Evolutionary conservation across 2,113 vertebrate species (phyloP), one percentile per base, ranked within the genome.

Genomic region (Dasypus novemcinctus): DNA sequence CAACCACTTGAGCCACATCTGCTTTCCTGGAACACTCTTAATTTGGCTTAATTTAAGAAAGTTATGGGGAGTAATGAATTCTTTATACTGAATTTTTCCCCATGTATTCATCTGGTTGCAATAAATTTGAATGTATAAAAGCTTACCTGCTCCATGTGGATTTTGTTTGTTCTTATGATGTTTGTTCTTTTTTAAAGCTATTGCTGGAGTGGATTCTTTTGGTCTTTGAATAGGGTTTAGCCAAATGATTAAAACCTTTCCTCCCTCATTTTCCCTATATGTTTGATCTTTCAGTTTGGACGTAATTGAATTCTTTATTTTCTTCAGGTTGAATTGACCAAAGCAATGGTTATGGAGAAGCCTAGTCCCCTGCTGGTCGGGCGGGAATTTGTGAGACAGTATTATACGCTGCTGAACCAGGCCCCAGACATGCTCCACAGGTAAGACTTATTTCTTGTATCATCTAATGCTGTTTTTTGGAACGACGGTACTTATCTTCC

Each of bases 281-380:
- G 17, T 46, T 90, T 93, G 38, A n/a, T 87, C 63, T 68, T 83
- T 84, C 46, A 15, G 18, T 7, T 81, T 93, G 76, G 90, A 79
- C 49, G 38, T 64, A 20, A 1, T 64, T 90, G 33, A 41, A 41
- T 66, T 57, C 17, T 57, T 23, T n/a, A 7, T n/a, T 57, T 75
- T 89, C 10, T 0, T 38, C 98, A 98, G 98, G 98, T 98, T 98
- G 99, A 99, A 98, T 98, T 99, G 98, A 99, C 99, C 99, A 99
- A 99, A 99, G 99, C 99, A 99, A 99, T 99, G 99, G 99, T 99
- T 99, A 99, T 99, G 99, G 99, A 99, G 99, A 99, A 99, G 99
- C 99, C 99, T 99, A 99, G 99, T 99, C 99, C 99, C 99, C 99
- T 99, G 99, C 99, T 99, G 98, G 99, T 99, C 98, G 99, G 99